These are phyloP conservation scores for Sander lucioperca DNA, from an alignment of 2,113 vertebrate species.

Conservation along the genomic window DNA sequence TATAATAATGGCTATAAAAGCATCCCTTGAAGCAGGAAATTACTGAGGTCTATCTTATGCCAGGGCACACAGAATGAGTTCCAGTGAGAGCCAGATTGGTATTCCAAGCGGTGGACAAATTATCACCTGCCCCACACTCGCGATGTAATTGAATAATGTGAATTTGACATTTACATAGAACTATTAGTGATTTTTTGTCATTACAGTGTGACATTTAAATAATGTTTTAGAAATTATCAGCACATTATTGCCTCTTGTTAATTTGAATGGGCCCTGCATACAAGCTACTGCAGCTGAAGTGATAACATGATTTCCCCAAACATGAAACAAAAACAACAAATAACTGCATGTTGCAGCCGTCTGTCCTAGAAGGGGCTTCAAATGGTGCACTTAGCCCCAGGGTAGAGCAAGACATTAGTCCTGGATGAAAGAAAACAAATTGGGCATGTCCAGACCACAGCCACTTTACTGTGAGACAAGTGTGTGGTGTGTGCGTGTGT, in stretches of 20 bases:
- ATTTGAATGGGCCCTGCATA: slow-evolving; percentile 59
- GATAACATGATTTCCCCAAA: slow-evolving; percentile 73
- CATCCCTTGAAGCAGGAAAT: slow-evolving; percentile 74
- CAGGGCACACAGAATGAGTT: slow-evolving; percentile 53
- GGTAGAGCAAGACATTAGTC: slow-evolving; percentile 81
- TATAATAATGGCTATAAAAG: slow-evolving; percentile 75
- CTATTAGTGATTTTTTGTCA: slow-evolving; percentile 80
- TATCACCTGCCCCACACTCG: slow-evolving; percentile 74
- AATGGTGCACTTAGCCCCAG: slow-evolving; percentile 76
- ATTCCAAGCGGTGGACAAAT: slow-evolving; percentile 75
- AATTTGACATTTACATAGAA: slow-evolving; percentile 86
- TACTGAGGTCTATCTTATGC: slow-evolving; percentile 68
- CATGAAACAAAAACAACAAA: slow-evolving; percentile 61
- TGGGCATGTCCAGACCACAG: slow-evolving; percentile 81
- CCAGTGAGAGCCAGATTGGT: slow-evolving; percentile 73
- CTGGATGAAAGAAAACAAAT: slow-evolving; percentile 85
- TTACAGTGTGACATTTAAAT: slow-evolving; percentile 85
- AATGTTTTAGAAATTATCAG: slow-evolving; percentile 81
- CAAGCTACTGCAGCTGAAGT: slow-evolving; percentile 56
- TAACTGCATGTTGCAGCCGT: slow-evolving; percentile 53
- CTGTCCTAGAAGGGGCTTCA: slow-evolving; percentile 66
- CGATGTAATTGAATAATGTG: slow-evolving; percentile 85
- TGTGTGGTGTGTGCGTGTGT: slow-evolving; percentile 28
- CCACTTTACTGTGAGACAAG: slow-evolving; percentile 75
- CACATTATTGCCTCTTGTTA: slow-evolving; percentile 79